Conservation (phyloP, 2,888 invertebrate genomes). For the Anticlea derivata region DNA sequence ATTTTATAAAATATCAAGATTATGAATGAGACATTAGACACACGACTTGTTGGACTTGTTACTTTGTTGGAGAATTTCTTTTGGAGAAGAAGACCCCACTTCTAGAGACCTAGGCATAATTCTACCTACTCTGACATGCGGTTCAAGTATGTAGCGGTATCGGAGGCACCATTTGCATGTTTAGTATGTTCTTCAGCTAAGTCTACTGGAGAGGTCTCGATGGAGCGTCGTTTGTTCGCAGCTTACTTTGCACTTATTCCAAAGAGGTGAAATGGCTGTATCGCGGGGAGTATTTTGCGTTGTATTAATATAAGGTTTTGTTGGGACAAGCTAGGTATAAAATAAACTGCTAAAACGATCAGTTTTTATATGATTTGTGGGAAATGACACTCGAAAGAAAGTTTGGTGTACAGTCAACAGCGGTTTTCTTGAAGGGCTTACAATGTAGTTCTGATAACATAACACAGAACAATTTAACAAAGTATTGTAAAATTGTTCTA, state of each 20-base stretch:
- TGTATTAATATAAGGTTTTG: constrained; percentile 19
- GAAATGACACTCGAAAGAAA: too few species aligned
- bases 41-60: too few species aligned
- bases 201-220: constrained; percentile 33
- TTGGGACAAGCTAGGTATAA: too few species aligned
- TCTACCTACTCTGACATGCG: constrained; percentile 50
- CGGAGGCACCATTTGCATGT: constrained; percentile 52
- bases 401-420: too few species aligned
- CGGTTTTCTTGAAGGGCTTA: too few species aligned
- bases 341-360: too few species aligned
- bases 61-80: too few species aligned
- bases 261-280: constrained; percentile 18
- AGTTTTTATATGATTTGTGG: too few species aligned
- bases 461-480: not conserved
- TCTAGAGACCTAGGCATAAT: constrained; percentile 8
- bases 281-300: constrained; percentile 32
- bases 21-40: too few species aligned
- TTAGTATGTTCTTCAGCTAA: constrained; percentile 44
- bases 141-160: constrained; percentile 48
- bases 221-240: constrained; percentile 31
- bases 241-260: constrained; percentile 33
- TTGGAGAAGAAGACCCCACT: not conserved
- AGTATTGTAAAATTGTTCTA: too few species aligned
- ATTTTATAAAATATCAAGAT: too few species aligned
- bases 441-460: too few species aligned